phyloP scores from a whole-genome alignment of 2,113 vertebrate species.

The Glaucomys volans region DNA sequence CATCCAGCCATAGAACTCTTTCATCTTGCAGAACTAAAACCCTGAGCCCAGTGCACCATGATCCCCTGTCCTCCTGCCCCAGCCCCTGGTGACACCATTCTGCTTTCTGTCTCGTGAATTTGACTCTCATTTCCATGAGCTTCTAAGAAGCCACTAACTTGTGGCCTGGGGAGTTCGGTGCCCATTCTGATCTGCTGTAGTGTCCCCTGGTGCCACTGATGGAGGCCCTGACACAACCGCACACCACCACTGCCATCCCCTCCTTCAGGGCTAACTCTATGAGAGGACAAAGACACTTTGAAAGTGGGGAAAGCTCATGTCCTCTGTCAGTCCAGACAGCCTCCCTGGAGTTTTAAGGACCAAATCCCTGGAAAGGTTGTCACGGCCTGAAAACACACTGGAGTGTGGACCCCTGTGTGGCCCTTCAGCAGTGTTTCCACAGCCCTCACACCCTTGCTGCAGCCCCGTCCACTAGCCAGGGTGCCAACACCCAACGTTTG shows the following conservation, averaged over 20 bases:
- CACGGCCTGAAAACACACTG: neutral
- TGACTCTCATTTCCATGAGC: neutral
- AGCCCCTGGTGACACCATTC: neutral
- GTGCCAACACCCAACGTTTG: neutral
- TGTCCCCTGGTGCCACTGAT: neutral
- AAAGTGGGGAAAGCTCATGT: neutral
- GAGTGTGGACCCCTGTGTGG: neutral
- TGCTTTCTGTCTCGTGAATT: neutral
- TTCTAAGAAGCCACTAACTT: neutral
- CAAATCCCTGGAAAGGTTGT: neutral
- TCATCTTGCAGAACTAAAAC: neutral
- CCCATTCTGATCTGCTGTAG: neutral
- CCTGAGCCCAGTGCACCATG: neutral
- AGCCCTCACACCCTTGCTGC: neutral
- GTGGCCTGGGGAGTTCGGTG: neutral
- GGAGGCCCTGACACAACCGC: accelerated
- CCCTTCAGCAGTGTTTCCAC: neutral
- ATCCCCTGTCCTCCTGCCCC: accelerated
- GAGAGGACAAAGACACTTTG: neutral
- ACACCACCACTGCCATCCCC: accelerated
- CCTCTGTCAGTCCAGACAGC: neutral
- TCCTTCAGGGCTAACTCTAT: neutral
- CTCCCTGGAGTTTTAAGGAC: neutral
- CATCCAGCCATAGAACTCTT: neutral
- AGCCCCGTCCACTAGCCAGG: neutral